Evolutionary conservation across 2,888 invertebrate genomes (phyloP).

Genomic region (Andrena minutula): DNA sequence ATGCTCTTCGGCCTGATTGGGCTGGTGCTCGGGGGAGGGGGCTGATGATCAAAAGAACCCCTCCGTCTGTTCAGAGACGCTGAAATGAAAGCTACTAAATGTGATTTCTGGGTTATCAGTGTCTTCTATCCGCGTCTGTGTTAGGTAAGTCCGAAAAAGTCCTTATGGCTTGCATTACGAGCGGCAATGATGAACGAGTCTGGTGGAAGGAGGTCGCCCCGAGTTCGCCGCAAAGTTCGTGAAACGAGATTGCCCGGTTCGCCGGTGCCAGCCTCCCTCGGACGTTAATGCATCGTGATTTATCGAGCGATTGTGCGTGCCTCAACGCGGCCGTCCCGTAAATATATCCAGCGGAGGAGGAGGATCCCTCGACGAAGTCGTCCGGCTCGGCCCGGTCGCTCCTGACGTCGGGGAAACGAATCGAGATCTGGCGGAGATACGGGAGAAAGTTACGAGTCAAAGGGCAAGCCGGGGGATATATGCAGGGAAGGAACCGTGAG

Average conservation of each 20-base stretch:
- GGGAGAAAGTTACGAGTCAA: slow-evolving; percentile 68
- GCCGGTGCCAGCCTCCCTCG: background rate
- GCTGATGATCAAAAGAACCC: slow-evolving; percentile 28
- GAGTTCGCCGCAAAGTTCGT: background rate
- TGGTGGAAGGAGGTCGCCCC: background rate
- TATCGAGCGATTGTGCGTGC: slow-evolving; percentile 45
- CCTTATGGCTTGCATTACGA: too few relatives aligned
- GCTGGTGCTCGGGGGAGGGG: background rate
- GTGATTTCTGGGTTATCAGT: slow-evolving; percentile 28
- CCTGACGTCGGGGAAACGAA: slow-evolving; percentile 42
- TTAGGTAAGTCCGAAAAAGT: too few relatives aligned
- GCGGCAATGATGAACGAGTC: background rate
- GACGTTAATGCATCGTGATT: slow-evolving; percentile 36
- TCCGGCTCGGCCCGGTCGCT: slow-evolving; percentile 10
- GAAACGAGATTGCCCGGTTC: slow-evolving; percentile 13
- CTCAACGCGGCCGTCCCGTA: slow-evolving; percentile 11
- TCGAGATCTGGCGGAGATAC: slow-evolving; percentile 49
- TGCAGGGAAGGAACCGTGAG: slow-evolving; percentile 26
- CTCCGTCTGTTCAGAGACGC: background rate
- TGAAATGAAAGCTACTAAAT: slow-evolving; percentile 24
- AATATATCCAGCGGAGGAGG: slow-evolving; percentile 44
- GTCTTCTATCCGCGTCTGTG: background rate
- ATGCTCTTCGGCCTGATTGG: slow-evolving; percentile 9
- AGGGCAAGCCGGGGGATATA: slow-evolving; percentile 47
- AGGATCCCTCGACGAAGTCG: slow-evolving; percentile 14